Conservation (phyloP, 2,888 invertebrate species). For the Caenorhabditis doughertyi region DNA sequence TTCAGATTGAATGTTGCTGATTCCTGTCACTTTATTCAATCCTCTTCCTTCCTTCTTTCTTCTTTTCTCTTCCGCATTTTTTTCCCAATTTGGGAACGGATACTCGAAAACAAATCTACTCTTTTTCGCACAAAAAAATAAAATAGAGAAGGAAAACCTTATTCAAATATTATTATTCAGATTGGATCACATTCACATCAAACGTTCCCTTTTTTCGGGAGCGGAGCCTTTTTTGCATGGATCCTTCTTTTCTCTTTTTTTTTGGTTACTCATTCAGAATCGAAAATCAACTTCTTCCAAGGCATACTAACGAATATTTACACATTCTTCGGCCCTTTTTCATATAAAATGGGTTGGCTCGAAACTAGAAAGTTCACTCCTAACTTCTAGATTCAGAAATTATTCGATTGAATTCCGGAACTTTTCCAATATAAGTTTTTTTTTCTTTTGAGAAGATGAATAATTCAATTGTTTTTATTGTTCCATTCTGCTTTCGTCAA, state of each 20-base stretch:
- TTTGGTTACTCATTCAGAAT: neutral
- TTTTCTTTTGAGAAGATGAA: neutral
- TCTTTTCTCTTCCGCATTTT: neutral
- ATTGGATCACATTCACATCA: neutral
- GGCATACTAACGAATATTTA: constrained; percentile 1
- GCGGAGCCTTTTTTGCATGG: neutral
- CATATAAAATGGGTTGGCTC: too few species aligned
- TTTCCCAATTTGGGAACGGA: constrained; percentile 8
- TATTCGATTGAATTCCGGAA: neutral
- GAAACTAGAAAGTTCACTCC: too few species aligned
- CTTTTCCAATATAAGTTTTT: neutral
- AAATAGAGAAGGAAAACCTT: constrained; percentile 7
- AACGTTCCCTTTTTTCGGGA: constrained; percentile 18
- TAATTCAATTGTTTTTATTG: neutral
- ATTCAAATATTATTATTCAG: constrained; percentile 36
- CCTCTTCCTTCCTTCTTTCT: constrained; percentile 19
- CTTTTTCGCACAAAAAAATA: neutral
- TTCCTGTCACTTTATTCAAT: constrained; percentile 42
- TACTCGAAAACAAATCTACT: constrained; percentile 37
- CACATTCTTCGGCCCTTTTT: neutral
- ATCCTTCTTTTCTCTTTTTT: neutral
- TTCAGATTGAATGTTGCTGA: constrained; percentile 12
- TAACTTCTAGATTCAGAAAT: neutral
- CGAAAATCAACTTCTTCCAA: neutral
- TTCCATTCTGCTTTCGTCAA: neutral